Percentiles rank a stretch among this genome's conserved stretches.
phyloP scores from a whole-genome alignment of 2,888 invertebrate genomes.

The Stegophylla sp. region DNA sequence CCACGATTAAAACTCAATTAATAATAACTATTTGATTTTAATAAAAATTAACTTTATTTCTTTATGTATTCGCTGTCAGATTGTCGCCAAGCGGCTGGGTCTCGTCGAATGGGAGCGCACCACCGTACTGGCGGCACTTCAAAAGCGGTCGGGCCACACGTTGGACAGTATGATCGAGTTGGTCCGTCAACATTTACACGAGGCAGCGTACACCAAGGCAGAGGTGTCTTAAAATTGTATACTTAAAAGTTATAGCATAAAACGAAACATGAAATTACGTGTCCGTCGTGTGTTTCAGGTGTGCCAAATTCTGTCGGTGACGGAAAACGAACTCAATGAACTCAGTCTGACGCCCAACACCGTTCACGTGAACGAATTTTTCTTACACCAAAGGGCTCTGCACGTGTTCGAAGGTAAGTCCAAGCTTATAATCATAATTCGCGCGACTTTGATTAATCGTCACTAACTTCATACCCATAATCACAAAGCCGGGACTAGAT shows the following conservation, averaged over 20 bases:
- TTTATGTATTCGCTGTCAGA: slow-evolving; percentile 66
- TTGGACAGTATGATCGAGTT: slow-evolving; percentile 76
- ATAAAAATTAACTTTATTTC: too few species aligned
- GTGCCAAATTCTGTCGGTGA: slow-evolving; percentile 69
- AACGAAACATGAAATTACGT: too few species aligned
- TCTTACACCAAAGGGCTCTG: slow-evolving; percentile 82
- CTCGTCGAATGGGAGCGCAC: slow-evolving; percentile 73
- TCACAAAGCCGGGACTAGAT: too few species aligned
- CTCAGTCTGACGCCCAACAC: slow-evolving; percentile 74
- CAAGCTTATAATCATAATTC: not conserved
- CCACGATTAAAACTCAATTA: too few species aligned
- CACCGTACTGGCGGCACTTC: slow-evolving; percentile 77
- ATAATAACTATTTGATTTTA: too few species aligned
- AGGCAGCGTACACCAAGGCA: slow-evolving; percentile 73
- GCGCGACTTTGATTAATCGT: too few species aligned
- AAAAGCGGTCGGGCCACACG: slow-evolving; percentile 71
- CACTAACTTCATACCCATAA: too few species aligned
- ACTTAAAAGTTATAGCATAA: too few species aligned
- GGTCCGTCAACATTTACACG: slow-evolving; percentile 71
- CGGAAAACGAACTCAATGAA: slow-evolving; percentile 71
- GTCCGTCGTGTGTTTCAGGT: too few species aligned
- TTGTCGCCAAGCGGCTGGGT: slow-evolving; percentile 72
- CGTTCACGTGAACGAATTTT: slow-evolving; percentile 72
- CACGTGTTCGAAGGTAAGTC: slow-evolving; percentile 80
- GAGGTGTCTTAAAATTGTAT: too few species aligned